These are phyloP conservation scores for Stegophylla sp. DNA, from an alignment of 2,888 invertebrate species.

Conservation along the genomic window DNA sequence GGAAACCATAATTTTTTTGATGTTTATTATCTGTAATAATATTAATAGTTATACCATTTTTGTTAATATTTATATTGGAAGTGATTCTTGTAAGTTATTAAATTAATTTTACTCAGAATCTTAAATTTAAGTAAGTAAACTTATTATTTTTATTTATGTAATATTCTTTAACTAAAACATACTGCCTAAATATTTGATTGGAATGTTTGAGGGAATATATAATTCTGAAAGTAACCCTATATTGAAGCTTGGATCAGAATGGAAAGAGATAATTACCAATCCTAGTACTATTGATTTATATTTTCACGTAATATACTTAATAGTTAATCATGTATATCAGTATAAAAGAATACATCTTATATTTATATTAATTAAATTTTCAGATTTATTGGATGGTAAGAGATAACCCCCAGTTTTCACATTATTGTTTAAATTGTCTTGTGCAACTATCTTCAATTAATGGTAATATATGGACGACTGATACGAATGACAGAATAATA, in stretches of 20 bases:
- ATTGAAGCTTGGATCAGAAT: slow-evolving; percentile 71
- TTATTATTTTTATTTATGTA: background rate
- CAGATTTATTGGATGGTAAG: slow-evolving; percentile 81
- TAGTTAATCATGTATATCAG: background rate
- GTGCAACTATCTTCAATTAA: slow-evolving; percentile 79
- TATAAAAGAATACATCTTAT: slow-evolving; percentile 5
- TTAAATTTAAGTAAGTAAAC: background rate
- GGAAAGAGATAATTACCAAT: slow-evolving; percentile 80
- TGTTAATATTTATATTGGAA: no score
- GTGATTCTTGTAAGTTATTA: slow-evolving; percentile 16
- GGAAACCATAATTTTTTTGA: no score
- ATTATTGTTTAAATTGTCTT: slow-evolving; percentile 81
- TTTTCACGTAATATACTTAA: slow-evolving; percentile 70
- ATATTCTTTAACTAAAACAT: slow-evolving; percentile 63
- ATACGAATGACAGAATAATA: slow-evolving; percentile 66
- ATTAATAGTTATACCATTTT: no score
- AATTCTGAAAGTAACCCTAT: slow-evolving; percentile 71
- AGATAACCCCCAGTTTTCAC: slow-evolving; percentile 75
- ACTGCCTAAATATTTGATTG: slow-evolving; percentile 75
- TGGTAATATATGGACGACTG: slow-evolving; percentile 68
- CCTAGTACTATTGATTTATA: slow-evolving; percentile 78
- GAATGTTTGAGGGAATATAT: slow-evolving; percentile 75
- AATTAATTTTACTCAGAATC: background rate
- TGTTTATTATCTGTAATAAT: no score
- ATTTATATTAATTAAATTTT: slow-evolving; percentile 45